Percentiles rank a stretch among this genome's conserved stretches.
These are phyloP conservation scores for Drosophila orosa DNA, from an alignment of 1,140 invertebrate species.

Conservation along the genomic window DNA sequence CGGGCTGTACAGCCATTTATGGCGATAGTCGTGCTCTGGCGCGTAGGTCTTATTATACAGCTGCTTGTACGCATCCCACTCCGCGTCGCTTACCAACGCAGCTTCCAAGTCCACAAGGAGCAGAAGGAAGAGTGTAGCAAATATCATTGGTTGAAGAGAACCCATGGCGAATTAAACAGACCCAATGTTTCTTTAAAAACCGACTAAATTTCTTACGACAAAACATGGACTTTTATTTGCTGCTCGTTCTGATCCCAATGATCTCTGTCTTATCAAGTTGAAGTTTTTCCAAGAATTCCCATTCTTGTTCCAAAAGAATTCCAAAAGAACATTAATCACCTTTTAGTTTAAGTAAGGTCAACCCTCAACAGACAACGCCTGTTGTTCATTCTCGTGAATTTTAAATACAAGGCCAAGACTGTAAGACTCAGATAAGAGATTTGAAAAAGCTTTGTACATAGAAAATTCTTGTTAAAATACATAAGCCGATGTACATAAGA, in stretches of 20 bases:
- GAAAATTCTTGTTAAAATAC: too few relatives aligned
- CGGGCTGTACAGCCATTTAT: neutral
- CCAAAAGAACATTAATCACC: neutral
- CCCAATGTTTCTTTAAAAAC: neutral
- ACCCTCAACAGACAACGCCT: neutral
- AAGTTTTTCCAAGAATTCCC: neutral
- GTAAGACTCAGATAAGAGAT: neutral
- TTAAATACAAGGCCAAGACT: neutral
- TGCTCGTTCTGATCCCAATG: neutral
- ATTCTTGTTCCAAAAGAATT: neutral
- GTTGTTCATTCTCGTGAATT: neutral
- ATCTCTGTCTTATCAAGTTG: neutral
- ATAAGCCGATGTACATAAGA: too few relatives aligned
- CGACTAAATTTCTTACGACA: neutral
- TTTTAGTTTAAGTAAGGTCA: neutral
- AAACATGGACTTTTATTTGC: neutral
- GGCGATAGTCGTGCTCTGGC: neutral
- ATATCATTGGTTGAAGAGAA: neutral
- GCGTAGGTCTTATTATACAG: neutral
- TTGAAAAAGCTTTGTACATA: neutral
- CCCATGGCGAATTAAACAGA: neutral
- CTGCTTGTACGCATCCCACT: constrained; percentile 11
- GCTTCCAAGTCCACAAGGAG: neutral
- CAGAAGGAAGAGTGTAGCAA: neutral
- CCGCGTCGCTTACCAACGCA: neutral